Base-by-base conservation (phyloP, 2,113 vertebrate genomes). In the Rhagologus leucostigma region DNA sequence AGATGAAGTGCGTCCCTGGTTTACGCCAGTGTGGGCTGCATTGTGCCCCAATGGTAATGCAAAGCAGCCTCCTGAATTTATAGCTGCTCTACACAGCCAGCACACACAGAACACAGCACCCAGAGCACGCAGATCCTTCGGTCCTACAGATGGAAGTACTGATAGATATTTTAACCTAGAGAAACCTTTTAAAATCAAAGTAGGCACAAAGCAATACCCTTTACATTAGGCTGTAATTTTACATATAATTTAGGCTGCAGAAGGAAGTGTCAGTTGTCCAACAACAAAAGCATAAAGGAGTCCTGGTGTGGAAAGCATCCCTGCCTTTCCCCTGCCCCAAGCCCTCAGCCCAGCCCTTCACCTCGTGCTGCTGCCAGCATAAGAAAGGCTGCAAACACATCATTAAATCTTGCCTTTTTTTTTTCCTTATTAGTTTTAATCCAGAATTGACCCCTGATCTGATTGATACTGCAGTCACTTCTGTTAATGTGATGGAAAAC, bases 21-120 rank as follows among this genome's bases (percentile, higher is more conserved):
- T 86, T 56, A 47, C 33, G 39, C 63, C 42, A 10, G 50, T 16
- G 57, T 53, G 33, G 78, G 46, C 88, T 83, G 60, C 12, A 8
- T 24, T 57, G 59, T 77, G 75, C 56, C 85, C 67, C 85, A 59
- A 12, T 1, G 42, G 84, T 23, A n/a, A 92, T 44, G 79, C 79
- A 94, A 89, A 92, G 35, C 76, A 75, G 68, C 47, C 78, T 55
- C 64, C 76, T 78, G 76, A 77, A 88, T 92, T 90, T 89, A 90
- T 16, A 83, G 85, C 93, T 90, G 68, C 41, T 79, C 85, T 62
- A 30, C 63, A 26, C 1, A 3, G 50, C 33, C 59, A 35, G 68
- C 7, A 12, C 52, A 20, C 7, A 12, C 52, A 20, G 68, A 80
- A 37, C 2, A 2, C 1, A 1, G 68, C 46, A 78, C 67, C 41